phyloP scores from a whole-genome alignment of 2,888 invertebrate genomes.

The Litoditis marina region DNA sequence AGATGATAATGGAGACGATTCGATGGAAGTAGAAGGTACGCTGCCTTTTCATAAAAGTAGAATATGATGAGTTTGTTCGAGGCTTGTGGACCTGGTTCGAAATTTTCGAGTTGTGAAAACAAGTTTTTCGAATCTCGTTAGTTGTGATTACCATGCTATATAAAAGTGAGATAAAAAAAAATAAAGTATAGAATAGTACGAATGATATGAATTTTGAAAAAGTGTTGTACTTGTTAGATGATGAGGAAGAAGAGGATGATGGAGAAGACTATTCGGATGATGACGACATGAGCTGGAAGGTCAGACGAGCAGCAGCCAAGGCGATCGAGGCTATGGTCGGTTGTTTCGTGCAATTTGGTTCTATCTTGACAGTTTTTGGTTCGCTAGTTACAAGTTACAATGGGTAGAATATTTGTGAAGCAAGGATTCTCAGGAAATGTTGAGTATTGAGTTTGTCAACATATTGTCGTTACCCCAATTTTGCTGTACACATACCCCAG shows the following conservation, averaged over 20 bases:
- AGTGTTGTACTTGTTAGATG: too few relatives aligned
- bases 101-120: too few relatives aligned
- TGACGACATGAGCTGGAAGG: constrained; percentile 95
- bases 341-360: too few relatives aligned
- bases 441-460: background rate
- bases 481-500: too few relatives aligned
- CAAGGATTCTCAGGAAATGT: background rate
- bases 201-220: too few relatives aligned
- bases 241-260: constrained; percentile 67
- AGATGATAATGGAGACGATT: constrained; percentile 61
- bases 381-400: too few relatives aligned
- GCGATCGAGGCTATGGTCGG: constrained; percentile 91
- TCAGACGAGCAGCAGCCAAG: constrained; percentile 88
- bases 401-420: too few relatives aligned
- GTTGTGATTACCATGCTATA: background rate
- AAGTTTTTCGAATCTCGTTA: background rate
- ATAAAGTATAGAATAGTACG: too few relatives aligned
- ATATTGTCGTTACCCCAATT: background rate
- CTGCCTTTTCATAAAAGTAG: background rate
- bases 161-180: too few relatives aligned
- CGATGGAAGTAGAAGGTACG: constrained; percentile 65
- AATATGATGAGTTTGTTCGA: background rate
- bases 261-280: constrained; percentile 93
- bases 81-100: background rate
- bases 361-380: background rate